Base-by-base conservation (phyloP, 2,888 invertebrate species). In the Epinotia demarniana region DNA sequence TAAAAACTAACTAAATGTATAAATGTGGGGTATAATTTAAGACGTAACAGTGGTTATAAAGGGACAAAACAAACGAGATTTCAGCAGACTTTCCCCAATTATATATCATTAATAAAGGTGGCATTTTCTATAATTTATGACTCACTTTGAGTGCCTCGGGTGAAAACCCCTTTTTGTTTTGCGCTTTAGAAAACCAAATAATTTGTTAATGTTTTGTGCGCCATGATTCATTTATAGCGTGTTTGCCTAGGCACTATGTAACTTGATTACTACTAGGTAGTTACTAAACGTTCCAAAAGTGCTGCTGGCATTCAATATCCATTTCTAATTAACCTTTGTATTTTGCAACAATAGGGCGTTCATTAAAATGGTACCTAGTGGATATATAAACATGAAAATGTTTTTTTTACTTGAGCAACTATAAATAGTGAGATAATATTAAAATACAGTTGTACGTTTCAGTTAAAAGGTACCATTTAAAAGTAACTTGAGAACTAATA, bases 81-180 rank as follows among this genome's bases (percentile, higher is more conserved):
- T 53, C 33, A 23, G 49, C 18, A 23, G 33, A 23, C 39, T 73
- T 67, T 67, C 61, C 61, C 61, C 53, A 68, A 68, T 68, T 68
- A 61, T 67, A 61, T 61, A 73, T 33, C 53, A 73, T 67, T 73
- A 61, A 67, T 61, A 68, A 55, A 55, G 61, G 55, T 23, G 67
- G 43, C 60, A 61, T 23, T 73, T 61, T 61, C 67, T 67, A 55
- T 67, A 53, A 73, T 67, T 61, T 73, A 73, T 23, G 60, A 55
- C 39, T 39, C 23, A 33, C 19, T 53, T 61, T 16, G 53, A 39
- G 18, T n/a, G 49, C 60, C 53, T 23, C 67, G 18, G 61, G 39
- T 39, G 39, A 60, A 19, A 67, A 12, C 43, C 13, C 33, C 5
- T n/a, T 72, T 73, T 53, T 5, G 33, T 58, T 19, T 39, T 33